Percentiles rank a stretch among this genome's conserved stretches.
Evolutionary conservation across 1,140 invertebrate genomes (phyloP).

Genomic region (Drosophila pseudoobscura): DNA sequence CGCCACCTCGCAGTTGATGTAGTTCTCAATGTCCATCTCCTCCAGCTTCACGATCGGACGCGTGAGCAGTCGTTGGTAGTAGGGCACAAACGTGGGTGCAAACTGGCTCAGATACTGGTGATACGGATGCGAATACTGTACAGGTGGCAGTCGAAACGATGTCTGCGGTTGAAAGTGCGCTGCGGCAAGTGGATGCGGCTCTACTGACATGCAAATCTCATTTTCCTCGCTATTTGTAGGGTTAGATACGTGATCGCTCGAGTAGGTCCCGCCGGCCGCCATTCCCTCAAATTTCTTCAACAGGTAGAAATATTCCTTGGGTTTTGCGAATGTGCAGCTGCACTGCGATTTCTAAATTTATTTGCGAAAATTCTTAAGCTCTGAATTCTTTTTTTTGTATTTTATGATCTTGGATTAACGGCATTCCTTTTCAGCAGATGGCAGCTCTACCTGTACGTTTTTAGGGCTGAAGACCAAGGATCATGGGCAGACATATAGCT

Average conservation of each 20-base stretch:
- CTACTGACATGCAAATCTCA: constrained; percentile 41
- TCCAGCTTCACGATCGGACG: constrained; percentile 24
- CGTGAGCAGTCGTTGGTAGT: constrained; percentile 37
- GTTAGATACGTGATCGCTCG: constrained; percentile 3
- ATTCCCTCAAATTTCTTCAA: constrained; percentile 19
- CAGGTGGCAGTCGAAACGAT: neutral
- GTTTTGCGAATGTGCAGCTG: constrained; percentile 29
- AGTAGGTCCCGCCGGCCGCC: constrained; percentile 24
- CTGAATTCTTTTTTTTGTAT: constrained; percentile 39
- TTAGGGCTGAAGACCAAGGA: constrained; percentile 21
- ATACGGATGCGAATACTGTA: constrained; percentile 28
- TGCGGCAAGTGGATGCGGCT: neutral
- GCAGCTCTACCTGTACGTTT: constrained; percentile 26
- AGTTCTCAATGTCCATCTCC: constrained; percentile 59
- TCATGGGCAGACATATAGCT: too few species aligned
- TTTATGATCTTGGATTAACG: constrained; percentile 50
- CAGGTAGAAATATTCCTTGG: constrained; percentile 40
- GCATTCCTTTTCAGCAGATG: constrained; percentile 58
- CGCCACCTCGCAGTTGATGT: constrained; percentile 54
- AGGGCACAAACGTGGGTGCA: constrained; percentile 32
- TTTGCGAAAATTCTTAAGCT: constrained; percentile 25
- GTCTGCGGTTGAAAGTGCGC: constrained; percentile 13
- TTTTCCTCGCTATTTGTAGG: constrained; percentile 47
- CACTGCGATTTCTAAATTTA: neutral
- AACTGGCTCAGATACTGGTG: constrained; percentile 46